phyloP scores from a whole-genome alignment of 2,113 vertebrate species.

The Dipodomys stephensi region DNA sequence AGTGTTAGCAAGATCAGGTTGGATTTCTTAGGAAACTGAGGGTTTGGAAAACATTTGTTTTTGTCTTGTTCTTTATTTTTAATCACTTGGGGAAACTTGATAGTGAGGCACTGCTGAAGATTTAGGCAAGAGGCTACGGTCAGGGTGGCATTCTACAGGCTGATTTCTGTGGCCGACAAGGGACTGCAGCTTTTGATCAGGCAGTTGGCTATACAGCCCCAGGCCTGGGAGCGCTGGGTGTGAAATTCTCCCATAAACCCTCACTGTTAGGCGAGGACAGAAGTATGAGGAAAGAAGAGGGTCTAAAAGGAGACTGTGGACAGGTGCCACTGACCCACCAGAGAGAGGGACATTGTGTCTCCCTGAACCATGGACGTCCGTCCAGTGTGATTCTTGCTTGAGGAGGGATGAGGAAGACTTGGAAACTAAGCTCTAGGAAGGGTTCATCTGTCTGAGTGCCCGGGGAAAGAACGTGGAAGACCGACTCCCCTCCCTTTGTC shows the following conservation, averaged over 20 bases:
- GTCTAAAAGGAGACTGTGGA: no score
- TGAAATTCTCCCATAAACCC: background rate
- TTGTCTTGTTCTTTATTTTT: background rate
- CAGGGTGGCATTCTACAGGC: no score
- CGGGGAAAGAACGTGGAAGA: background rate
- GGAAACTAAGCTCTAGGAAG: fast-evolving
- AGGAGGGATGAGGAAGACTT: fast-evolving
- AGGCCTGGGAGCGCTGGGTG: background rate
- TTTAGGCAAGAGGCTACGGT: fast-evolving
- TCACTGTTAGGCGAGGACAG: no score
- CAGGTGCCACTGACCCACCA: background rate
- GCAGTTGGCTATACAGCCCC: background rate
- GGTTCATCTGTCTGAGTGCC: background rate
- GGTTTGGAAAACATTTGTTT: background rate
- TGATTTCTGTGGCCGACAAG: background rate
- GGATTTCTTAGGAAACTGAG: background rate
- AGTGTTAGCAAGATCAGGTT: background rate
- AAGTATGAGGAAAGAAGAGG: background rate
- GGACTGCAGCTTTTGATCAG: background rate
- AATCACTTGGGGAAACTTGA: background rate
- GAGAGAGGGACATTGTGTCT: background rate
- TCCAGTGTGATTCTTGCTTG: background rate
- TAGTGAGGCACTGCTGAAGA: fast-evolving
- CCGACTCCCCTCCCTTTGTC: background rate
- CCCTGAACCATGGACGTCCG: no score